phyloP scores from a whole-genome alignment of 2,113 vertebrate genomes.

The Rhadina sibilatrix region DNA sequence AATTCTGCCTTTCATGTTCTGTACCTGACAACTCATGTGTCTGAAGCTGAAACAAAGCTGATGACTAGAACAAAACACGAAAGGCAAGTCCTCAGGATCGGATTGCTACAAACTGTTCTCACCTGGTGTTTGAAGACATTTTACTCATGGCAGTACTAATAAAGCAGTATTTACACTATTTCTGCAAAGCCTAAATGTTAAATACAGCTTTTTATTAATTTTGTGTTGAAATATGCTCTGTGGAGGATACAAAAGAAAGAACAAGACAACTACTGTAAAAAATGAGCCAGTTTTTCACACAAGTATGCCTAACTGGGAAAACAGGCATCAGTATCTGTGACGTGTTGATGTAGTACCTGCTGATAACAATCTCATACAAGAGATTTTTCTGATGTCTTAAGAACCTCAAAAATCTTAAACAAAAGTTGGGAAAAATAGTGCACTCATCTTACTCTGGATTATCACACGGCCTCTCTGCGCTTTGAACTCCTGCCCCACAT shows the following conservation, averaged over 20 bases:
- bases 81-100: not conserved
- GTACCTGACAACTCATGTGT: not conserved
- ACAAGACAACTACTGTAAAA: not conserved
- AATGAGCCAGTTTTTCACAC: not conserved
- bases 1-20: not conserved
- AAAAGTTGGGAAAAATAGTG: not conserved
- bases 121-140: not conserved
- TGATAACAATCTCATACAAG: not conserved
- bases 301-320: not conserved
- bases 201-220: not conserved
- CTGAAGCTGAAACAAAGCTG: not conserved
- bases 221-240: not conserved
- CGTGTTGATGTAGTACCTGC: not conserved
- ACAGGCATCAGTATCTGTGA: not conserved
- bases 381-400: not conserved
- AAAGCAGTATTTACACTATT: not conserved
- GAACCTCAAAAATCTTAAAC: not conserved
- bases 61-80: not conserved
- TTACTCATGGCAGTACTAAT: not conserved
- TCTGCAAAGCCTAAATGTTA: not conserved
- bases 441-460: constrained; percentile 86
- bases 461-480: constrained; percentile 88
- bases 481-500: constrained; percentile 90
- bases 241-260: not conserved
- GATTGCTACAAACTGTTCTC: not conserved